Evolutionary conservation across 2,888 invertebrate genomes (phyloP).

Genomic region (Stenotaenia linearis): DNA sequence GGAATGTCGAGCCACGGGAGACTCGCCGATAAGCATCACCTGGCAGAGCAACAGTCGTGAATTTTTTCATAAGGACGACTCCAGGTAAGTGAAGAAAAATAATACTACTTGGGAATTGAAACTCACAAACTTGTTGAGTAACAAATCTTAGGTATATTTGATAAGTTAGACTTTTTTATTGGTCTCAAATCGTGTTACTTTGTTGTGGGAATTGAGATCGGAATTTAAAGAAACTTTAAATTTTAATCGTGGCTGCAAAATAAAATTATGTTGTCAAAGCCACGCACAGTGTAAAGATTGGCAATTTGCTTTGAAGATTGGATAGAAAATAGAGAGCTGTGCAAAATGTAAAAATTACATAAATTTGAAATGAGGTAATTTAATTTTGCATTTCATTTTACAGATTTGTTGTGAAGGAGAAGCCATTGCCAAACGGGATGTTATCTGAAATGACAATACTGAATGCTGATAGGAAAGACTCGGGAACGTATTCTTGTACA

Average conservation of each 20-base stretch:
- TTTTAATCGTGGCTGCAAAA: background rate
- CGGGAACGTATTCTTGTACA: conserved; percentile 33
- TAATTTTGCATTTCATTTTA: background rate
- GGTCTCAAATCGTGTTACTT: background rate
- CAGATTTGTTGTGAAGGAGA: background rate
- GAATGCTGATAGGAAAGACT: conserved; percentile 34
- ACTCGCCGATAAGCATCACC: conserved; percentile 34
- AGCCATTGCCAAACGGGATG: conserved; percentile 20
- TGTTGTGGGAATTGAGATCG: background rate
- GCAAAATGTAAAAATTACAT: background rate
- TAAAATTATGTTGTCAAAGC: background rate
- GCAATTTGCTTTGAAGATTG: background rate
- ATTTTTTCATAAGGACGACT: conserved; percentile 4
- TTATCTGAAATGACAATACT: conserved; percentile 34
- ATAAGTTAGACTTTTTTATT: background rate
- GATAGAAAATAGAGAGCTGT: background rate
- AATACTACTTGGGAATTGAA: no score
- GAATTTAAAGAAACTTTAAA: background rate
- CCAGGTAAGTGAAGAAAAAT: conserved; percentile 13
- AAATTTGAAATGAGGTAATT: background rate
- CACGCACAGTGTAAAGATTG: background rate
- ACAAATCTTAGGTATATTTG: background rate
- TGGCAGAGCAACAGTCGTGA: conserved; percentile 33
- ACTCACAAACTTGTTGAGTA: no score
- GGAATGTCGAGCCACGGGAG: conserved; percentile 33